Evolutionary conservation across 2,113 vertebrate species (phyloP).

Genomic region (Sinocyclocheilus anophthalmus): DNA sequence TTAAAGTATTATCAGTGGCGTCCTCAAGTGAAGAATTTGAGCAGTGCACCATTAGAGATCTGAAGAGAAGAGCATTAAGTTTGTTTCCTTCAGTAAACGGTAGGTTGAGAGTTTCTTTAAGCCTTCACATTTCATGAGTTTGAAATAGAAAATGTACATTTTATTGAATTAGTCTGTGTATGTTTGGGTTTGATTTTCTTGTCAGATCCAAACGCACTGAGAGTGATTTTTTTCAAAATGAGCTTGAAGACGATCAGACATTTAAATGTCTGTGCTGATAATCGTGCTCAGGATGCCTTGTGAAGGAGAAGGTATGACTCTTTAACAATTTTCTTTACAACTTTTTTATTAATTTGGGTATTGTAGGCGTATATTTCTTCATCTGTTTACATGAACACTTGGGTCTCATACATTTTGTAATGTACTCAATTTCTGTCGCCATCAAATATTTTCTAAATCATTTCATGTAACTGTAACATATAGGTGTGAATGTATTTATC

Average conservation of each 20-base stretch:
- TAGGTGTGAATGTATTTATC: too few species aligned
- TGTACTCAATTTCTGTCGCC: too few species aligned
- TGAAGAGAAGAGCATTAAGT: neutral
- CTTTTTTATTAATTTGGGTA: too few species aligned
- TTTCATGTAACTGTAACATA: too few species aligned
- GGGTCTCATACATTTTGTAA: too few species aligned
- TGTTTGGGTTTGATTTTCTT: neutral
- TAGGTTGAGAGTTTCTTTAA: neutral
- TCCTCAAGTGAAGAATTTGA: neutral
- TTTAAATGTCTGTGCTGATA: neutral
- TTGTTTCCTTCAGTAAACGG: neutral
- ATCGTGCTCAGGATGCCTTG: neutral
- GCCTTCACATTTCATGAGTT: too few species aligned
- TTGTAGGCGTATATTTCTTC: too few species aligned
- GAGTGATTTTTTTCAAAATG: neutral
- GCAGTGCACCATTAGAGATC: neutral
- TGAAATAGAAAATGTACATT: neutral
- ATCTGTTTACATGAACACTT: too few species aligned
- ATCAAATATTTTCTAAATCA: too few species aligned
- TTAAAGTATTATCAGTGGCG: neutral
- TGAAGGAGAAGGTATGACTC: neutral
- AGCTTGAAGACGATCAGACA: neutral
- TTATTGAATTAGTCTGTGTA: too few species aligned
- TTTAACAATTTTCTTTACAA: neutral
- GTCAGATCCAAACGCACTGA: neutral